Conservation (phyloP, 2,888 invertebrate genomes). For the Rhagium mordax region DNA sequence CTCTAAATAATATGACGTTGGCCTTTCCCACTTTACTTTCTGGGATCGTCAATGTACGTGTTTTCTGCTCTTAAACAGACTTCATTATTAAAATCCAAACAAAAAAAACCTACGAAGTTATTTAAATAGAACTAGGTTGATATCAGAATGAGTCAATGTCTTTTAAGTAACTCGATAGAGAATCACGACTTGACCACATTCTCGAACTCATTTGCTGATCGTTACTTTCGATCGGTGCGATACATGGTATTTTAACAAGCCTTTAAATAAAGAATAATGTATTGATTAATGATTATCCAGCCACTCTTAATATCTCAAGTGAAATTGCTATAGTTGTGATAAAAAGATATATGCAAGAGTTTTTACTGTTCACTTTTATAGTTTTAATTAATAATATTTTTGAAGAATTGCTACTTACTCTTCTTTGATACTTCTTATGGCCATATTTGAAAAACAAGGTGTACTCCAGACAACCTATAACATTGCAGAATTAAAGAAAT, state of each 20-base stretch:
- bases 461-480: too few species aligned
- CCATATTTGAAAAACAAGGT: too few species aligned
- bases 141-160: constrained; percentile 23
- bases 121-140: constrained; percentile 17
- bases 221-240: constrained; percentile 20
- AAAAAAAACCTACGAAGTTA: too few species aligned
- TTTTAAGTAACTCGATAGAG: constrained; percentile 15
- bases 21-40: too few species aligned
- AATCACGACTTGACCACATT: constrained; percentile 36
- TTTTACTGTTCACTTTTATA: neutral
- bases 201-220: constrained; percentile 14
- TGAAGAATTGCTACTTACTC: too few species aligned
- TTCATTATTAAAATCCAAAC: too few species aligned
- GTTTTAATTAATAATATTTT: neutral
- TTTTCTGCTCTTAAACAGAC: too few species aligned
- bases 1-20: too few species aligned
- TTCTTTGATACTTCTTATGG: too few species aligned
- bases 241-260: neutral
- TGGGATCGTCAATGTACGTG: too few species aligned
- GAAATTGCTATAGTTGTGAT: neutral
- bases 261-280: neutral
- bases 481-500: too few species aligned
- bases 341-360: neutral
- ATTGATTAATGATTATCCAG: neutral
- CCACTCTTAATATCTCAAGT: neutral